phyloP scores from a whole-genome alignment of 2,113 vertebrate species.

The Paracanthobrama guichenoti region DNA sequence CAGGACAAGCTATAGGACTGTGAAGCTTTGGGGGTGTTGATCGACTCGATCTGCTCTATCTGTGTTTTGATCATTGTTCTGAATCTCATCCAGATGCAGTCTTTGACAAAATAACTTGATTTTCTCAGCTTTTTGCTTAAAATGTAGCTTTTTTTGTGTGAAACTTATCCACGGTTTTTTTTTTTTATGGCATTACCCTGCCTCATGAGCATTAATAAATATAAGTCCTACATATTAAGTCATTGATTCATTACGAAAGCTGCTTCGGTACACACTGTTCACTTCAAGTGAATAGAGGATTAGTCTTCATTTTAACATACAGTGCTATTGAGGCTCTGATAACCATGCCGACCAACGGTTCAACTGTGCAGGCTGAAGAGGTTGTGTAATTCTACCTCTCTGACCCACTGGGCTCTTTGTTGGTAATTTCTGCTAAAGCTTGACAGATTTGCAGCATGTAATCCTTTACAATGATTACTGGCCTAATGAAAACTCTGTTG shows the following conservation, averaged over 20 bases:
- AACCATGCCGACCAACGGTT: conserved; percentile 11
- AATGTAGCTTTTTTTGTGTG: too few species aligned
- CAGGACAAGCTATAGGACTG: too few species aligned
- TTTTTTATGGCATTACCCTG: background rate
- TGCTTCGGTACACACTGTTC: background rate
- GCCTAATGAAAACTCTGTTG: conserved; percentile 29
- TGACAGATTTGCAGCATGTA: conserved; percentile 19
- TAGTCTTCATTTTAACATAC: conserved; percentile 27
- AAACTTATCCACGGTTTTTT: too few species aligned
- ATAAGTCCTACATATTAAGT: background rate
- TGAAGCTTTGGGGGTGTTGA: too few species aligned
- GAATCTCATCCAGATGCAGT: too few species aligned
- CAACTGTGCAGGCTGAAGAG: background rate
- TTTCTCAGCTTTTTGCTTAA: too few species aligned
- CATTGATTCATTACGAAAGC: conserved; percentile 4
- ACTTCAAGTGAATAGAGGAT: conserved; percentile 28
- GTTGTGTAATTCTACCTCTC: conserved; percentile 36
- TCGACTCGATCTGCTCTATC: too few species aligned
- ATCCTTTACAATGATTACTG: conserved; percentile 33
- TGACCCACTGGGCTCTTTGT: conserved; percentile 42
- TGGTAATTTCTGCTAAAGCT: conserved; percentile 25
- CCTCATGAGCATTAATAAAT: conserved; percentile 28
- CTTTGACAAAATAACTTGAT: too few species aligned
- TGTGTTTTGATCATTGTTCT: too few species aligned
- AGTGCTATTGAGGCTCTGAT: conserved; percentile 21